Evolutionary conservation across 1,140 invertebrate genomes (phyloP).

Genomic region (Mycetomoellerius zeteki): DNA sequence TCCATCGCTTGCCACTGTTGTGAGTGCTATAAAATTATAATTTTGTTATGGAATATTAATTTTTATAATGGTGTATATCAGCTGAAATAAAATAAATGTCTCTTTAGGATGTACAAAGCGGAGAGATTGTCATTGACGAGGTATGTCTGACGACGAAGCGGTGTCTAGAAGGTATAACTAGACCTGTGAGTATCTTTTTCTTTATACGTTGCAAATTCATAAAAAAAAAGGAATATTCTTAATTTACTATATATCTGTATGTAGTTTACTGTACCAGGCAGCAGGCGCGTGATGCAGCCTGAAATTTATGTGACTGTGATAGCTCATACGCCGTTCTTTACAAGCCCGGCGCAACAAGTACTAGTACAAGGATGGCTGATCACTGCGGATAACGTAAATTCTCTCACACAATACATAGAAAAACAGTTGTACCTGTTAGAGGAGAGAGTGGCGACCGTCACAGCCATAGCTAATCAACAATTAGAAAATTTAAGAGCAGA

Average conservation of each 20-base stretch:
- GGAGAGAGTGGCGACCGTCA: slow-evolving; percentile 89
- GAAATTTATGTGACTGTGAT: slow-evolving; percentile 93
- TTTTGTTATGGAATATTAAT: slow-evolving; percentile 19
- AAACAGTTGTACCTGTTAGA: slow-evolving; percentile 89
- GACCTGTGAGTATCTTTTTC: slow-evolving; percentile 88
- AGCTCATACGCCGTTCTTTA: slow-evolving; percentile 93
- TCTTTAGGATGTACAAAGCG: slow-evolving; percentile 89
- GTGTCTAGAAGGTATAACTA: slow-evolving; percentile 89
- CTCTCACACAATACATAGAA: slow-evolving; percentile 89
- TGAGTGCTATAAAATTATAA: slow-evolving; percentile 80
- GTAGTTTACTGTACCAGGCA: slow-evolving; percentile 92
- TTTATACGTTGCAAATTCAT: neutral
- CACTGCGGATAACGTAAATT: slow-evolving; percentile 88
- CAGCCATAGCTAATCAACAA: slow-evolving; percentile 87
- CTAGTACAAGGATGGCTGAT: slow-evolving; percentile 92
- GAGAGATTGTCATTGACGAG: slow-evolving; percentile 91
- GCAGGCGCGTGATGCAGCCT: slow-evolving; percentile 89
- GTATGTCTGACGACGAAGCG: slow-evolving; percentile 89
- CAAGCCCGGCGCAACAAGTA: slow-evolving; percentile 91
- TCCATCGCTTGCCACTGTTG: slow-evolving; percentile 92
- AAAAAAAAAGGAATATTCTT: no score
- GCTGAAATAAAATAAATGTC: slow-evolving; percentile 7
- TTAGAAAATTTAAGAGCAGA: slow-evolving; percentile 86
- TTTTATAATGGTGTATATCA: neutral
- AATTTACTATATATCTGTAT: slow-evolving; percentile 73